phyloP scores from a whole-genome alignment of 2,113 vertebrate genomes.

The Mormoops blainvillei region DNA sequence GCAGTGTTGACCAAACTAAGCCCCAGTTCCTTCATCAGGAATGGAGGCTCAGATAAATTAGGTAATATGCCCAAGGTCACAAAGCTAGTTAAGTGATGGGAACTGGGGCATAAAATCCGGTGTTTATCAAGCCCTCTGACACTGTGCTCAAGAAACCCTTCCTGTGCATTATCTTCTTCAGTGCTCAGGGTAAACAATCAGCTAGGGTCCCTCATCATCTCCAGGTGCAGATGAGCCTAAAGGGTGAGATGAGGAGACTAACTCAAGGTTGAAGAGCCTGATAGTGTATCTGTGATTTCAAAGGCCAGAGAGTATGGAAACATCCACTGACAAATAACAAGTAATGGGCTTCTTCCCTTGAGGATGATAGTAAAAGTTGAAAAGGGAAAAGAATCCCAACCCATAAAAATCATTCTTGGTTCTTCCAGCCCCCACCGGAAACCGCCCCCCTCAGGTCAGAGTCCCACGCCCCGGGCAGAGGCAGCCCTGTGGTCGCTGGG shows the following conservation, averaged over 20 bases:
- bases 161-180: not conserved
- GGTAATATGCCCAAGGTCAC: not conserved
- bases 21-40: not conserved
- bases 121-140: not conserved
- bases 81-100: not conserved
- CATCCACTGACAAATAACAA: not conserved
- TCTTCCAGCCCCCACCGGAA: not conserved
- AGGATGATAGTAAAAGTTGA: not conserved
- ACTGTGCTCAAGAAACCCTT: not conserved
- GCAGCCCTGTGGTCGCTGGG: rapidly evolving
- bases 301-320: not conserved
- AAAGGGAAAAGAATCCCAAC: not conserved
- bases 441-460: rapidly evolving
- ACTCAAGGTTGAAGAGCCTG: not conserved
- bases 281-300: not conserved
- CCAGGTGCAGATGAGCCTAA: not conserved
- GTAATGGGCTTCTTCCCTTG: not conserved
- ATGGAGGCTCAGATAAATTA: not conserved
- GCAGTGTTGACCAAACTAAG: not conserved
- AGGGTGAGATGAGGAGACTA: no score
- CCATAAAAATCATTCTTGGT: not conserved
- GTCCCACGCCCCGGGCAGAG: not conserved
- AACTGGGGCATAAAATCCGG: not conserved
- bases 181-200: not conserved
- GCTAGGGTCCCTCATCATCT: not conserved